A percentile compares a stretch with the other conserved stretches of the same genome.
phyloP scores from a whole-genome alignment of 2,888 invertebrate species.

The Flexamia atlantica region DNA sequence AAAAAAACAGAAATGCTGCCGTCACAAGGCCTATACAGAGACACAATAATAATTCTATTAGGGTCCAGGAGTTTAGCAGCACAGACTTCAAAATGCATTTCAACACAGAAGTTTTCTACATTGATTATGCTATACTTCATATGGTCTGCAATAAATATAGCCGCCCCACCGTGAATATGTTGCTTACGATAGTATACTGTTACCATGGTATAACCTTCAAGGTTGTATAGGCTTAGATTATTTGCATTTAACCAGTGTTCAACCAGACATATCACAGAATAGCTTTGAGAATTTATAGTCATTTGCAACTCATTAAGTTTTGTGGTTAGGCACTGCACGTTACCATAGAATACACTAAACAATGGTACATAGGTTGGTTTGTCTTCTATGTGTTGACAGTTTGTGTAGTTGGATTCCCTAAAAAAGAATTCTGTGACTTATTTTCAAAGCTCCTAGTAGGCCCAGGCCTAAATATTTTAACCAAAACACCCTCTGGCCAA shows the following conservation, averaged over 20 bases:
- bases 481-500: too few species aligned
- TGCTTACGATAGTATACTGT: background rate
- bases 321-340: background rate
- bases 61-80: background rate
- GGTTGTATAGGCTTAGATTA: background rate
- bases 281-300: too few species aligned
- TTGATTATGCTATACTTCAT: background rate
- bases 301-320: too few species aligned
- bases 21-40: background rate
- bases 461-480: too few species aligned
- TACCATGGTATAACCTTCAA: background rate
- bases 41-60: slow-evolving; percentile 7
- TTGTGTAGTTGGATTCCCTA: too few species aligned
- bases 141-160: background rate
- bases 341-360: background rate
- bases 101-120: background rate
- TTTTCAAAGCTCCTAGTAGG: too few species aligned
- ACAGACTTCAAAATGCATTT: background rate
- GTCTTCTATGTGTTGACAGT: too few species aligned
- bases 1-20: background rate
- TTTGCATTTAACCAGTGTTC: background rate
- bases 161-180: background rate
- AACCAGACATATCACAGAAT: background rate
- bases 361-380: too few species aligned
- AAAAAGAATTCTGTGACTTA: too few species aligned